A percentile compares a stretch with the other conserved stretches of the same genome.
phyloP scores from a whole-genome alignment of 2,888 invertebrate genomes.

The Callinectes sapidus region DNA sequence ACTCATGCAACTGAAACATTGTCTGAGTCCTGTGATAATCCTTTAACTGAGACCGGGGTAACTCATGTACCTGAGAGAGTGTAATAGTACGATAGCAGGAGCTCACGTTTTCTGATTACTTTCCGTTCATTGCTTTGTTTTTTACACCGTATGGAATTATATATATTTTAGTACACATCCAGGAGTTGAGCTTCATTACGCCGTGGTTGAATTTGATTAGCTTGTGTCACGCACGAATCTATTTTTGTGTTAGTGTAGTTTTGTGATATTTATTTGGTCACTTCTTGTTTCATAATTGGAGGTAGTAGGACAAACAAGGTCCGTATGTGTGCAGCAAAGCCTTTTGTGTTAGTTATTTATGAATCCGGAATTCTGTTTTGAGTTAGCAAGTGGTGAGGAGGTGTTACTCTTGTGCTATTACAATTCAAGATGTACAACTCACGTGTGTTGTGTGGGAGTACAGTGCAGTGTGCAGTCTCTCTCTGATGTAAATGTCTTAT shows the following conservation, averaged over 20 bases:
- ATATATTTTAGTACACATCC: slow-evolving; percentile 9
- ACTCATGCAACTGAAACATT: slow-evolving; percentile 61
- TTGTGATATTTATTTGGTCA: slow-evolving; percentile 30
- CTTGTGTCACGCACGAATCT: background rate
- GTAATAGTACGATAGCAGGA: slow-evolving; percentile 69
- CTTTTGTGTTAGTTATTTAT: slow-evolving; percentile 21
- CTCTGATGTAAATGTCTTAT: slow-evolving; percentile 31
- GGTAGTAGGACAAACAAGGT: slow-evolving; percentile 13
- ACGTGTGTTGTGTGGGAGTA: slow-evolving; percentile 30
- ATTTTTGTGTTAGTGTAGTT: background rate
- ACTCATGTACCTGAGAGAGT: slow-evolving; percentile 70
- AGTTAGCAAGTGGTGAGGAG: slow-evolving; percentile 19
- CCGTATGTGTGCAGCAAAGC: slow-evolving; percentile 8
- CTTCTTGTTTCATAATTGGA: background rate
- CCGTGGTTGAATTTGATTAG: slow-evolving; percentile 12
- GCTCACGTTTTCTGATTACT: slow-evolving; percentile 47
- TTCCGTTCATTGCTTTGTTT: background rate
- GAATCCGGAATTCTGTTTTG: slow-evolving; percentile 24
- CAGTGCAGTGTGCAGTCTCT: slow-evolving; percentile 29
- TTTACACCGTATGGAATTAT: slow-evolving; percentile 8
- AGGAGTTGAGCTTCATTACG: slow-evolving; percentile 4
- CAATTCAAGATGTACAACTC: slow-evolving; percentile 37
- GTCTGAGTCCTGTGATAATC: slow-evolving; percentile 70
- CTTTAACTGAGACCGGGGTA: slow-evolving; percentile 65
- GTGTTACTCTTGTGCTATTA: slow-evolving; percentile 34